Conservation (phyloP, 1,140 invertebrate species). For the Bombyx mandarina region DNA sequence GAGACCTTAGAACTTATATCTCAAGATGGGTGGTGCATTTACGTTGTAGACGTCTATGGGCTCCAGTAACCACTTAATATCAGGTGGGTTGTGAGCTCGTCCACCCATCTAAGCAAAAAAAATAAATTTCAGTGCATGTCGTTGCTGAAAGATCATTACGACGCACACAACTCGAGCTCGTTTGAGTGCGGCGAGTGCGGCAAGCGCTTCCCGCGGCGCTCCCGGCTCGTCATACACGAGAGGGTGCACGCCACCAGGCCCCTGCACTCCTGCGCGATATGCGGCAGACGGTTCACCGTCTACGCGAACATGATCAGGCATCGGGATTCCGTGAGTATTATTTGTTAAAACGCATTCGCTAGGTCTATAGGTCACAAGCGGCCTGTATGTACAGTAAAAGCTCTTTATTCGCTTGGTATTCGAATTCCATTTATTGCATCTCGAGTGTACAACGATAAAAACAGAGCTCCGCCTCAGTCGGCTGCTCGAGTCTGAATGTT, state of each 20-base stretch:
- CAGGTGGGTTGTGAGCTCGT: too few species aligned
- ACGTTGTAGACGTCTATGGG: too few species aligned
- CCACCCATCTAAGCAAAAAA: too few species aligned
- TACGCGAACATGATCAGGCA: slow-evolving; percentile 34
- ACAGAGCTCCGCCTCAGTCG: not conserved
- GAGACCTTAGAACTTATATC: too few species aligned
- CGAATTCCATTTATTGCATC: not conserved
- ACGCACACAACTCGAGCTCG: slow-evolving; percentile 1
- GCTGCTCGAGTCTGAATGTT: not conserved
- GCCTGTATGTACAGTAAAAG: not conserved
- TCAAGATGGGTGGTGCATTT: too few species aligned
- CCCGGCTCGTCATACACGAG: slow-evolving; percentile 5
- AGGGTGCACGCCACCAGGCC: slow-evolving; percentile 1
- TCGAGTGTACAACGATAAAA: not conserved
- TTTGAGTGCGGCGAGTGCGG: slow-evolving; percentile 5
- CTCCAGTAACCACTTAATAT: too few species aligned
- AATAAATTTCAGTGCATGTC: slow-evolving; percentile 6
- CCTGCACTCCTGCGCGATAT: slow-evolving; percentile 5
- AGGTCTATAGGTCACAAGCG: slow-evolving; percentile 70
- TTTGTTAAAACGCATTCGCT: slow-evolving; percentile 1
- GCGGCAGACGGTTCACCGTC: slow-evolving; percentile 10
- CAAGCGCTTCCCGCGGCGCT: slow-evolving; percentile 1
- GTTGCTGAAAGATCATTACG: slow-evolving; percentile 4
- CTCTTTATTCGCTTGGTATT: not conserved
- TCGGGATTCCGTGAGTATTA: not conserved